Evolutionary conservation across 2,113 vertebrate species (phyloP).

Genomic region (Reinhardtius hippoglossoides): DNA sequence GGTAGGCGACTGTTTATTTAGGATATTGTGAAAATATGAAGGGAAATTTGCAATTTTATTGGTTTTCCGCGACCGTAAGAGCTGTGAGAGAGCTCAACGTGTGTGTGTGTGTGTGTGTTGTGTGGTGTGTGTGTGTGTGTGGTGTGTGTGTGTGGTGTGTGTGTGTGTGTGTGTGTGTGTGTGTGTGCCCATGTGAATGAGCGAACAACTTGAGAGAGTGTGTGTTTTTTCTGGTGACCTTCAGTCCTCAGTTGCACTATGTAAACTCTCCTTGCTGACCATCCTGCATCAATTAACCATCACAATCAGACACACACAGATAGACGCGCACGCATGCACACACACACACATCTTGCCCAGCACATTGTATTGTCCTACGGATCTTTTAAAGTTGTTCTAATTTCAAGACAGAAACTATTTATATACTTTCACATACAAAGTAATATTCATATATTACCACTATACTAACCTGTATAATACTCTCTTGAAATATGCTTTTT

Average conservation of each 20-base stretch:
- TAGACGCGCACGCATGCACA: no score
- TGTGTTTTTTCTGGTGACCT: conserved; percentile 42
- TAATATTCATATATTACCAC: not conserved
- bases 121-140: conserved; percentile 6
- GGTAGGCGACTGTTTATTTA: conserved; percentile 95
- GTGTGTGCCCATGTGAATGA: not conserved
- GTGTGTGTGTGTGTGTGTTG: conserved; percentile 10
- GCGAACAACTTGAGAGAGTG: conserved; percentile 9
- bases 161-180: conserved; percentile 12
- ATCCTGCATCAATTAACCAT: no score
- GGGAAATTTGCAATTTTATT: conserved; percentile 99
- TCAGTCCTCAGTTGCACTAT: conserved; percentile 29
- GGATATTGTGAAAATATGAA: conserved; percentile 95
- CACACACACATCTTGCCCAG: not conserved
- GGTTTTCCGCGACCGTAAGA: conserved; percentile 83
- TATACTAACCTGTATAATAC: not conserved
- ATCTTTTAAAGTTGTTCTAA: not conserved
- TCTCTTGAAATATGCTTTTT: not conserved
- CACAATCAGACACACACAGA: conserved; percentile 14
- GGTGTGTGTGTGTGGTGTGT: conserved; percentile 11
- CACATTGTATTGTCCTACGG: not conserved
- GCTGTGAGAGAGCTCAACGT: conserved; percentile 28
- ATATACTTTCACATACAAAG: not conserved
- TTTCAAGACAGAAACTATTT: not conserved
- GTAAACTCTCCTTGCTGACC: conserved; percentile 14